phyloP scores from a whole-genome alignment of 2,113 vertebrate species.

The Aegithalos caudatus region DNA sequence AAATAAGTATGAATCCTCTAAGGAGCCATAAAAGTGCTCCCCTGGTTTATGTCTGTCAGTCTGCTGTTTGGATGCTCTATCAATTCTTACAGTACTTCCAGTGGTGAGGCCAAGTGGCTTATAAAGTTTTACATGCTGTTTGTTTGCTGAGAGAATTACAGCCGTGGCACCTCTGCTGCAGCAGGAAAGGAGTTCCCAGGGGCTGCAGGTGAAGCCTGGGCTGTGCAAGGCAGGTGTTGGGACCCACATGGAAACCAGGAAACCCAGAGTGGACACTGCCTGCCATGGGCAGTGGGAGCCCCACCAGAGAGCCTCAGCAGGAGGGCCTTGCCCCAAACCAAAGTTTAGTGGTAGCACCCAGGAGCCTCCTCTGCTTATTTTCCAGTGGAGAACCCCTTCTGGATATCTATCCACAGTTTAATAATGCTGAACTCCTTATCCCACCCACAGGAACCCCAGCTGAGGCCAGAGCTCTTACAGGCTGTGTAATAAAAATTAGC shows the following conservation, averaged over 20 bases:
- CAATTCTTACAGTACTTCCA: constrained; percentile 7
- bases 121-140: constrained; percentile 34
- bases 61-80: background rate
- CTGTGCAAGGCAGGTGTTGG: background rate
- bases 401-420: background rate
- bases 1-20: constrained; percentile 10
- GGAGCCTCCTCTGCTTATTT: background rate
- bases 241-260: background rate
- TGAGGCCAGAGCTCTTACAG: background rate
- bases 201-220: background rate
- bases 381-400: background rate
- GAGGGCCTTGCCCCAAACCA: background rate
- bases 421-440: background rate
- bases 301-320: background rate
- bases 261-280: background rate
- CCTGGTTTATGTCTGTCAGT: constrained; percentile 30
- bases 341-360: background rate
- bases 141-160: background rate
- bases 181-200: background rate
- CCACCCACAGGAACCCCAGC: background rate
- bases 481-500: background rate
- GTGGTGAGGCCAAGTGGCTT: background rate
- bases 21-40: constrained; percentile 37
- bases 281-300: accelerated
- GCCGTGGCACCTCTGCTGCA: background rate